phyloP scores from a whole-genome alignment of 2,888 invertebrate genomes.

The Phasia obesa region DNA sequence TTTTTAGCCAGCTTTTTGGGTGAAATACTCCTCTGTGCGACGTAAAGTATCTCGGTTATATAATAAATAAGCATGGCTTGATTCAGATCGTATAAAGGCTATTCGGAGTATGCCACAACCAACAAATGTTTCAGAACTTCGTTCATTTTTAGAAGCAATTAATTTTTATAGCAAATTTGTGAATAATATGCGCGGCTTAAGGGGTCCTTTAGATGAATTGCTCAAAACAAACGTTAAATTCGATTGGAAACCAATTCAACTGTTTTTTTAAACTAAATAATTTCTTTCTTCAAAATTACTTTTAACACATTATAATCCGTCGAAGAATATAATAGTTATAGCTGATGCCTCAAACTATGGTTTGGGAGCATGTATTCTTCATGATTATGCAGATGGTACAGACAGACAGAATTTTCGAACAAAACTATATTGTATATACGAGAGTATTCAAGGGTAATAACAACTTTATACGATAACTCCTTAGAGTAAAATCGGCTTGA shows the following conservation, averaged over 20 bases:
- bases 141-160: constrained; percentile 70
- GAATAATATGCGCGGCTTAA: constrained; percentile 42
- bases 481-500: too few relatives aligned
- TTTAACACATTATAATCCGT: constrained; percentile 68
- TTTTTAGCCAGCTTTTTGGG: too few relatives aligned
- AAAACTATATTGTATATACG: too few relatives aligned
- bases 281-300: constrained; percentile 59
- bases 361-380: constrained; percentile 65
- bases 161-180: constrained; percentile 70
- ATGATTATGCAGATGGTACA: constrained; percentile 73
- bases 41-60: constrained; percentile 5
- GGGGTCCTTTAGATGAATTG: constrained; percentile 62
- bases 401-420: too few relatives aligned
- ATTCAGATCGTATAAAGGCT: background rate
- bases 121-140: constrained; percentile 61
- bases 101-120: constrained; percentile 31
- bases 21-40: too few relatives aligned
- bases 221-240: constrained; percentile 51
- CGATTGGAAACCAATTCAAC: constrained; percentile 51
- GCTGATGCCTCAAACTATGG: constrained; percentile 71
- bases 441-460: too few relatives aligned
- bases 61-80: background rate
- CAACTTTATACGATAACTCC: too few relatives aligned
- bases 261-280: constrained; percentile 55
- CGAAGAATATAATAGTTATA: constrained; percentile 65